Evolutionary conservation across 1,140 invertebrate genomes (phyloP).

Genomic region (Luehdorfia chinensis): DNA sequence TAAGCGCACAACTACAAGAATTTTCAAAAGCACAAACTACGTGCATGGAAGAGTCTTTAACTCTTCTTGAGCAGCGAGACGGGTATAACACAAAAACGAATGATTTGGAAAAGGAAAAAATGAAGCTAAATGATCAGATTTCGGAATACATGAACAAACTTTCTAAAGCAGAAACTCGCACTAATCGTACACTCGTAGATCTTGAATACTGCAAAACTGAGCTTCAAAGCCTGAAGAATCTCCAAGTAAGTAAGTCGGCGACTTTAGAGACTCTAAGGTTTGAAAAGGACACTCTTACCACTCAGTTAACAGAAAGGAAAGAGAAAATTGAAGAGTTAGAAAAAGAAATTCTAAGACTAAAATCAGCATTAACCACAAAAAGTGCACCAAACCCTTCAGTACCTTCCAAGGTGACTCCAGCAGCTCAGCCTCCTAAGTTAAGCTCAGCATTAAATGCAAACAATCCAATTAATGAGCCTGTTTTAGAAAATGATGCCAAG

Average conservation of each 20-base stretch:
- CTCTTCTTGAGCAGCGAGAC: conserved; percentile 55
- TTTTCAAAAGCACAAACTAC: conserved; percentile 60
- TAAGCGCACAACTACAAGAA: conserved; percentile 61
- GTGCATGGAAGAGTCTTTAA: conserved; percentile 59
- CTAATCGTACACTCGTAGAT: conserved; percentile 53
- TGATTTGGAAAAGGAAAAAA: conserved; percentile 53
- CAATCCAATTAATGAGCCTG: conserved; percentile 57
- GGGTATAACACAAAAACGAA: conserved; percentile 50
- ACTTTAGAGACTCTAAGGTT: conserved; percentile 58
- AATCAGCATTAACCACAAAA: conserved; percentile 54
- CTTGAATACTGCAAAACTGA: conserved; percentile 62
- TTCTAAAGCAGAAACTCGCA: conserved; percentile 47
- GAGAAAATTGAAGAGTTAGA: conserved; percentile 57
- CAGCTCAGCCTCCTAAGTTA: conserved; percentile 55
- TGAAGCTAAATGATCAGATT: conserved; percentile 42
- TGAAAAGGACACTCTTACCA: conserved; percentile 55
- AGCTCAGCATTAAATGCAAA: conserved; percentile 55
- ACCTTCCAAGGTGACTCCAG: conserved; percentile 58
- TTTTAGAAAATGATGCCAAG: conserved; percentile 64
- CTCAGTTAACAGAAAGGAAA: conserved; percentile 52
- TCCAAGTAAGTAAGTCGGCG: conserved; percentile 59
- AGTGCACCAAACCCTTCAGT: conserved; percentile 44
- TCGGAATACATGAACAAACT: conserved; percentile 42
- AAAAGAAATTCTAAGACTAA: conserved; percentile 54
- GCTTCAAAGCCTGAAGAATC: conserved; percentile 58